phyloP scores from a whole-genome alignment of 1,140 invertebrate species.

The Aphidius gifuensis region DNA sequence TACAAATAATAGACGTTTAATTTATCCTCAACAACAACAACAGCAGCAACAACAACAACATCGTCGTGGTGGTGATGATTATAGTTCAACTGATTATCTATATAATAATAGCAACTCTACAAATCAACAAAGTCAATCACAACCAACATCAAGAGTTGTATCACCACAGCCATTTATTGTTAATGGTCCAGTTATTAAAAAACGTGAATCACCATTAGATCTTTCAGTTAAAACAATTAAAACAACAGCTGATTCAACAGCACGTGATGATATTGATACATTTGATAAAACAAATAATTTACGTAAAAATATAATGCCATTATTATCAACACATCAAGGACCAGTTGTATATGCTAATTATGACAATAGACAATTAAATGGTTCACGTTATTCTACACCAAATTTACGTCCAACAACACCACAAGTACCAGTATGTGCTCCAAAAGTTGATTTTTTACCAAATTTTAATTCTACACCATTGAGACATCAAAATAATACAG shows the following conservation, averaged over 20 bases:
- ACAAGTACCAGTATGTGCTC: conserved; percentile 54
- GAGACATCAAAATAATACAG: conserved; percentile 32
- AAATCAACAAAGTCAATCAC: conserved; percentile 29
- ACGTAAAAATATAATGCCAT: conserved; percentile 34
- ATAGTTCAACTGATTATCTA: conserved; percentile 23
- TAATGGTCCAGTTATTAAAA: conserved; percentile 45
- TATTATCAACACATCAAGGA: conserved; percentile 33
- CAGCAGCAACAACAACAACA: conserved; percentile 5
- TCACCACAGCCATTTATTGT: conserved; percentile 27
- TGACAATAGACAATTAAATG: conserved; percentile 35
- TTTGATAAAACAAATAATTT: conserved; percentile 34
- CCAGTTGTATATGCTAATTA: conserved; percentile 32
- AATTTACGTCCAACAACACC: conserved; percentile 40
- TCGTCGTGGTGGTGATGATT: background rate
- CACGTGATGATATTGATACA: conserved; percentile 63
- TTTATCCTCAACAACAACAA: conserved; percentile 7
- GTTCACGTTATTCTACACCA: conserved; percentile 22
- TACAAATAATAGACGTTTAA: conserved; percentile 19
- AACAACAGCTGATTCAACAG: conserved; percentile 80
- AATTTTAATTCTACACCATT: conserved; percentile 59
- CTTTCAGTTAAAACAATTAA: conserved; percentile 82
- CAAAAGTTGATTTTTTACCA: conserved; percentile 69
- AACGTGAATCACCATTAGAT: conserved; percentile 76
- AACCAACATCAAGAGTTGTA: conserved; percentile 10
- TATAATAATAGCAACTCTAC: conserved; percentile 41